A percentile compares a stretch with the other conserved stretches of the same genome.
Conservation (phyloP, 2,888 invertebrate species). For the Trichogramma dendrolimi region DNA sequence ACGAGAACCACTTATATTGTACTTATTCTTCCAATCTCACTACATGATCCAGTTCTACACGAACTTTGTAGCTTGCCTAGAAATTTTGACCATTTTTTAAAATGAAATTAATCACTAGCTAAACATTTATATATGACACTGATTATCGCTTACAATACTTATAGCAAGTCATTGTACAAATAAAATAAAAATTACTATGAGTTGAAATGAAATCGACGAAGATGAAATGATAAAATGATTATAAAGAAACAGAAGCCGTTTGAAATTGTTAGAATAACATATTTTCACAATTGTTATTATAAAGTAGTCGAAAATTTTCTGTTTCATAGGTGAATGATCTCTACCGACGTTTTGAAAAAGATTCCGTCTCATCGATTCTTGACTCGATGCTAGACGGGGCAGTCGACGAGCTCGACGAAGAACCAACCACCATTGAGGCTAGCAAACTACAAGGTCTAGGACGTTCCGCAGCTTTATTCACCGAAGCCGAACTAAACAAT, state of each 20-base stretch:
- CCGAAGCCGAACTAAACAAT: constrained; percentile 63
- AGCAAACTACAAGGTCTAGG: constrained; percentile 59
- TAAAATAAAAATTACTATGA: too few species aligned
- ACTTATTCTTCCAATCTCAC: too few species aligned
- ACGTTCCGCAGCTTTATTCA: constrained; percentile 65
- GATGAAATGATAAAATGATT: too few species aligned
- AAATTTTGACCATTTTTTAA: too few species aligned
- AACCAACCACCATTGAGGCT: constrained; percentile 53
- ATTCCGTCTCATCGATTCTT: constrained; percentile 73
- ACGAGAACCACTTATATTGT: too few species aligned
- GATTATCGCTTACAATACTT: too few species aligned
- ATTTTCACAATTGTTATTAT: not conserved
- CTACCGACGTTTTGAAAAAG: constrained; percentile 75
- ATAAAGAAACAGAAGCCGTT: not conserved
- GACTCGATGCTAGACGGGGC: constrained; percentile 64
- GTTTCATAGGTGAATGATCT: constrained; percentile 58
- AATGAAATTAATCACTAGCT: too few species aligned
- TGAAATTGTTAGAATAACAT: not conserved
- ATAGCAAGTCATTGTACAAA: too few species aligned
- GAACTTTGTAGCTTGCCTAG: too few species aligned
- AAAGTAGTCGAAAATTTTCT: not conserved
- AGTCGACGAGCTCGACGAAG: constrained; percentile 50
- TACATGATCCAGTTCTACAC: too few species aligned
- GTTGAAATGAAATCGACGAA: too few species aligned
- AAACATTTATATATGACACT: too few species aligned